These are phyloP conservation scores for Lacanobia wlatinum DNA, from an alignment of 2,888 invertebrate genomes.

Conservation along the genomic window DNA sequence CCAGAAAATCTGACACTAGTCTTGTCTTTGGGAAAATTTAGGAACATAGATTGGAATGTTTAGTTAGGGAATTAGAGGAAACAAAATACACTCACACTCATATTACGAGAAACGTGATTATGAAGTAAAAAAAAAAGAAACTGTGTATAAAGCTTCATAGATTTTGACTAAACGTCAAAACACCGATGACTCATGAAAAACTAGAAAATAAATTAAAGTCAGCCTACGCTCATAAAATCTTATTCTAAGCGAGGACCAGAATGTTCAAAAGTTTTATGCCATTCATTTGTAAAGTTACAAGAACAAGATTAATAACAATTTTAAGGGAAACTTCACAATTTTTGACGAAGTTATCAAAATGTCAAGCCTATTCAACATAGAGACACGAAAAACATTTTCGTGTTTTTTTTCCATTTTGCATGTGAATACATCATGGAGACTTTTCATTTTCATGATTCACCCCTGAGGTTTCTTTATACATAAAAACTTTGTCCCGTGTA, in stretches of 20 bases:
- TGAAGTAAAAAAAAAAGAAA: neutral
- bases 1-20: too few relatives aligned
- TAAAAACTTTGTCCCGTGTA: neutral
- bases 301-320: conserved; percentile 55
- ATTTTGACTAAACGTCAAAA: neutral
- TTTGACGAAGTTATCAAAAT: conserved; percentile 38
- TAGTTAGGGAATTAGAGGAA: too few relatives aligned
- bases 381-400: conserved; percentile 15
- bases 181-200: conserved; percentile 36
- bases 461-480: conserved; percentile 2
- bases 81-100: too few relatives aligned
- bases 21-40: too few relatives aligned
- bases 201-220: conserved; percentile 41
- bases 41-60: too few relatives aligned
- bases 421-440: neutral
- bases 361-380: conserved; percentile 17
- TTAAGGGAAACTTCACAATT: conserved; percentile 46
- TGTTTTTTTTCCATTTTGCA: conserved; percentile 9
- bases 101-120: neutral
- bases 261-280: conserved; percentile 48
- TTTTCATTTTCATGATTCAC: conserved; percentile 6
- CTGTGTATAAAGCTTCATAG: neutral
- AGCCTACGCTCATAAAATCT: conserved; percentile 41
- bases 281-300: conserved; percentile 56
- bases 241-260: conserved; percentile 34